A percentile compares a stretch with the other conserved stretches of the same genome.
These are phyloP conservation scores for Serinus canaria DNA, from an alignment of 2,113 vertebrate genomes.

Conservation along the genomic window DNA sequence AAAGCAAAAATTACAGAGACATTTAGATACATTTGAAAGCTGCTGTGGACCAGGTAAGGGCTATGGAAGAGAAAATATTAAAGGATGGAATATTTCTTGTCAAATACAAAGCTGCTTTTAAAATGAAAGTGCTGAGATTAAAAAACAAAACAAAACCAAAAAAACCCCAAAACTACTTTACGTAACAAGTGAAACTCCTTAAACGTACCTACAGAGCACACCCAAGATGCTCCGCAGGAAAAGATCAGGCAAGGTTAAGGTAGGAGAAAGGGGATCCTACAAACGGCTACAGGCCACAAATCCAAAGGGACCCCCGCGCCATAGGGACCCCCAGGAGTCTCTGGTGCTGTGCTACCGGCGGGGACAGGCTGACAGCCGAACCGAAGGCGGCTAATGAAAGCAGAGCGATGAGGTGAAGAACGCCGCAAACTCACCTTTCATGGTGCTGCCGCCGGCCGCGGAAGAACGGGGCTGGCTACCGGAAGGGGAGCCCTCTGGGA, in stretches of 20 bases:
- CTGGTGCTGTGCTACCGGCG: neutral
- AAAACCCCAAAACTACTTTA: neutral
- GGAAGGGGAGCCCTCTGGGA: neutral
- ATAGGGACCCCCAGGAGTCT: rapidly evolving
- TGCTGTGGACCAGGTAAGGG: neutral
- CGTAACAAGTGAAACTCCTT: neutral
- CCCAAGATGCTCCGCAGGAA: neutral
- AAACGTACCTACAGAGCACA: neutral
- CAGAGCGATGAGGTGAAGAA: rapidly evolving
- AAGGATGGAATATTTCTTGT: neutral
- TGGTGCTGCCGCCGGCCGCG: neutral
- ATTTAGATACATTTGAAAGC: neutral
- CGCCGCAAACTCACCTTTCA: neutral
- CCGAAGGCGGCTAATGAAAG: rapidly evolving
- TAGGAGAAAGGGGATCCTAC: neutral
- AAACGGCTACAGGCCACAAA: neutral
- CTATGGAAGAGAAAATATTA: neutral
- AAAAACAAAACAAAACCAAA: neutral
- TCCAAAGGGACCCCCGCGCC: neutral
- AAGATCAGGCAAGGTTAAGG: neutral
- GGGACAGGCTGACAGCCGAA: neutral
- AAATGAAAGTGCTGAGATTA: neutral
- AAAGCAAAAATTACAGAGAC: neutral
- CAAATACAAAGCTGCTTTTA: neutral
- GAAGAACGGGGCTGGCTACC: neutral